Conservation (phyloP, 2,797 vertebrate genomes). For the Propithecus perrieri region DNA sequence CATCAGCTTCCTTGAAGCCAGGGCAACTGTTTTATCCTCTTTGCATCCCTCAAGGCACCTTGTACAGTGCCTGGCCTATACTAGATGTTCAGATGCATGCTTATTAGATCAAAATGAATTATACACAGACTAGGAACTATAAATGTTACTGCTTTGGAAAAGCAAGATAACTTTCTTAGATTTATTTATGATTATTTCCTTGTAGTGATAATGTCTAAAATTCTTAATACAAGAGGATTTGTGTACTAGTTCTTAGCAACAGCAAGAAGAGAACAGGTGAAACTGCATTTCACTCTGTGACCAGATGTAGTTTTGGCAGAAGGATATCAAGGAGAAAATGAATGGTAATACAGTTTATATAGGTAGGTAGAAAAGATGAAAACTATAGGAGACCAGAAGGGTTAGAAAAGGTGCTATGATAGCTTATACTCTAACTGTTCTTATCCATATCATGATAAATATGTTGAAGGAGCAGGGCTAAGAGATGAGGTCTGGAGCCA, state of each 20-base stretch:
- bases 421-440: not conserved
- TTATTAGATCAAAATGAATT: slow-evolving; percentile 49
- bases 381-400: not conserved
- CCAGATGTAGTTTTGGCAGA: not conserved
- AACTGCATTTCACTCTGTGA: not conserved
- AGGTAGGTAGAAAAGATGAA: not conserved
- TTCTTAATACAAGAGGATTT: not conserved
- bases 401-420: not conserved
- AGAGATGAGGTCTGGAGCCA: not conserved
- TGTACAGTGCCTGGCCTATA: not conserved
- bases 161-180: not conserved
- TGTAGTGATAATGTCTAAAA: not conserved
- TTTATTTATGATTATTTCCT: not conserved
- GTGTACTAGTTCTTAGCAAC: not conserved
- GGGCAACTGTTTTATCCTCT: not conserved
- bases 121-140: not conserved
- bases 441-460: not conserved
- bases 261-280: not conserved
- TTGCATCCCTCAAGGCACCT: not conserved
- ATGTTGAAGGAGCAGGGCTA: not conserved
- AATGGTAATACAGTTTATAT: not conserved
- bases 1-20: not conserved
- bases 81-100: not conserved
- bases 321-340: not conserved
- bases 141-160: not conserved